phyloP scores from a whole-genome alignment of 2,888 invertebrate genomes.

The Therioaphis trifolii region DNA sequence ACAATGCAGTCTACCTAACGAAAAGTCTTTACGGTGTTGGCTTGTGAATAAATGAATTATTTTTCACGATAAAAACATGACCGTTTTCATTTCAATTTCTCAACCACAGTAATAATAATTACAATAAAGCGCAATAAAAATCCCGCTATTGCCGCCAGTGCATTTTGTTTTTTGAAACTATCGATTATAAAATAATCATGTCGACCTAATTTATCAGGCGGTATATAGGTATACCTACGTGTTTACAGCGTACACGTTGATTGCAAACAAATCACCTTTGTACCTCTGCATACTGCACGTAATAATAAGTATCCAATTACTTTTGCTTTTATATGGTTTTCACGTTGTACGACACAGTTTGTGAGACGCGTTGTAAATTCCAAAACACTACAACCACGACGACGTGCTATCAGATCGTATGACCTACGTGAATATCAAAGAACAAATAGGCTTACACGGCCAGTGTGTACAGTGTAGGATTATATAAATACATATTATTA shows the following conservation, averaged over 20 bases:
- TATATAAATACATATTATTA: too few relatives aligned
- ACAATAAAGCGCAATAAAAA: neutral
- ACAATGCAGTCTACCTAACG: too few relatives aligned
- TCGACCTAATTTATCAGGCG: neutral
- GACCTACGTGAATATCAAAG: neutral
- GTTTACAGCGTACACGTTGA: neutral
- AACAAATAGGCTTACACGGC: neutral
- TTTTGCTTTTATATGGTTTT: slow-evolving; percentile 16
- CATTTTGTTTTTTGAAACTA: neutral
- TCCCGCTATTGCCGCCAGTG: neutral
- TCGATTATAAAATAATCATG: neutral
- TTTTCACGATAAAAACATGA: too few relatives aligned
- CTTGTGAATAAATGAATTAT: too few relatives aligned
- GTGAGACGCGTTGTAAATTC: neutral
- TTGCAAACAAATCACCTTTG: slow-evolving; percentile 5
- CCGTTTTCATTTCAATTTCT: too few relatives aligned
- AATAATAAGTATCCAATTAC: slow-evolving; percentile 3
- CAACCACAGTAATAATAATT: too few relatives aligned
- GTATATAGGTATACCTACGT: too few relatives aligned
- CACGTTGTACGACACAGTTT: neutral
- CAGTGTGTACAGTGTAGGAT: too few relatives aligned
- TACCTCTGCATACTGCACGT: neutral
- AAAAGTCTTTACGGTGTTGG: too few relatives aligned
- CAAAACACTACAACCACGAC: neutral
- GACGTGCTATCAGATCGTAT: slow-evolving; percentile 7